Evolutionary conservation across 2,113 vertebrate genomes (phyloP).

Genomic region (Xiphophorus hellerii): DNA sequence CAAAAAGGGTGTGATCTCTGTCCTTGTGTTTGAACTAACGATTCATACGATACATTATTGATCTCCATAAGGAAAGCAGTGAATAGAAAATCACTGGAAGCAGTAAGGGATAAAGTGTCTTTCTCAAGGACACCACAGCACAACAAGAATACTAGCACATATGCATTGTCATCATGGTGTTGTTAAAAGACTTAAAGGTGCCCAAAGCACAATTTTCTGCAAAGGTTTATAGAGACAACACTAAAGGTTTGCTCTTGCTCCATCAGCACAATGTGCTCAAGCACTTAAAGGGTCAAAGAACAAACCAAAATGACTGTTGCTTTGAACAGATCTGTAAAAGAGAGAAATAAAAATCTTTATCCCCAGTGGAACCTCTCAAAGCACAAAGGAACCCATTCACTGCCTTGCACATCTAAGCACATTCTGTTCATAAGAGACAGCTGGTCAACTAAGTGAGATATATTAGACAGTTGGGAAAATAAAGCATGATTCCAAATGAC

Average conservation of each 20-base stretch:
- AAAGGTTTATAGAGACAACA: not conserved
- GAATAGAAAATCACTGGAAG: slow-evolving; percentile 24
- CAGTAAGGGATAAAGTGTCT: slow-evolving; percentile 19
- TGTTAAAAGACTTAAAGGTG: not conserved
- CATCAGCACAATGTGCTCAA: not conserved
- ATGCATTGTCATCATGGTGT: slow-evolving; percentile 1
- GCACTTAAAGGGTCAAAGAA: not conserved
- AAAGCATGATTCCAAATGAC: not conserved
- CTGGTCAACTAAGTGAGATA: not conserved
- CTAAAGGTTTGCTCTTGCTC: not conserved
- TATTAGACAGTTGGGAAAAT: not conserved
- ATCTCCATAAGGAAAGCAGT: slow-evolving; percentile 52
- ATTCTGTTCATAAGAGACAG: not conserved
- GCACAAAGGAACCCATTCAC: not conserved
- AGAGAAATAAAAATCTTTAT: not conserved
- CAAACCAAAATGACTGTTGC: not conserved
- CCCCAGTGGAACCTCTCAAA: not conserved
- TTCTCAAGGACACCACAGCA: slow-evolving; percentile 42
- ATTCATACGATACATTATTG: slow-evolving; percentile 66
- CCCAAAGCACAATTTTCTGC: not conserved
- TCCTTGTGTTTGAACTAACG: slow-evolving; percentile 48
- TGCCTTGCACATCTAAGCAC: not conserved
- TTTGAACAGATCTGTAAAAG: not conserved
- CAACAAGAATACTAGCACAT: not conserved
- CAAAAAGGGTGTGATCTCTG: slow-evolving; percentile 48